Conservation (phyloP, 2,797 vertebrate species). For the Coracias cyanogaster region DNA sequence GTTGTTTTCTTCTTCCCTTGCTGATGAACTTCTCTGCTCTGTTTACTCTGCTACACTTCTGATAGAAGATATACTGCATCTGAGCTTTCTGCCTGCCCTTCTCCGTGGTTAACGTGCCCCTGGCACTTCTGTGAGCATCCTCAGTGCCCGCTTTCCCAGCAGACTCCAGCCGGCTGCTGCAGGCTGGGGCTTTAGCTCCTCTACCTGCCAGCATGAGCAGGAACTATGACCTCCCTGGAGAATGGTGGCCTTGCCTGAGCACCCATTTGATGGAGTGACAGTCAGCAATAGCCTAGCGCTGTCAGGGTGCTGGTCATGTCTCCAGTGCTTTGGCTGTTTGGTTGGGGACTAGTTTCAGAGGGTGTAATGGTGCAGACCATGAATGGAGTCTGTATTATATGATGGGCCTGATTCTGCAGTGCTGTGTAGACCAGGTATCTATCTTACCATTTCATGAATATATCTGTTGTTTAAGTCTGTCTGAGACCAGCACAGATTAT, state of each 20-base stretch:
- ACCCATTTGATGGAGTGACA: neutral
- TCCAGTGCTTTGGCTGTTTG: neutral
- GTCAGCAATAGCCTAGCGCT: neutral
- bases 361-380: fast-evolving
- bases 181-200: neutral
- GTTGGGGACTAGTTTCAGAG: neutral
- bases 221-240: neutral
- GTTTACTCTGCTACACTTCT: neutral
- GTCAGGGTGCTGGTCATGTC: neutral
- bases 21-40: neutral
- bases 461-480: neutral
- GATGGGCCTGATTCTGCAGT: neutral
- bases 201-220: neutral
- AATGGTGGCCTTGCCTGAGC: neutral
- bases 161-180: neutral
- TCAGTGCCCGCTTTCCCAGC: neutral
- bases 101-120: neutral
- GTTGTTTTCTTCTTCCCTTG: neutral
- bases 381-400: neutral
- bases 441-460: neutral
- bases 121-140: fast-evolving
- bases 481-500: neutral
- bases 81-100: neutral
- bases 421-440: neutral
- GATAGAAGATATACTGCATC: neutral